Evolutionary conservation across 2,888 invertebrate genomes (phyloP).

Genomic region (Calliopum simillimum): DNA sequence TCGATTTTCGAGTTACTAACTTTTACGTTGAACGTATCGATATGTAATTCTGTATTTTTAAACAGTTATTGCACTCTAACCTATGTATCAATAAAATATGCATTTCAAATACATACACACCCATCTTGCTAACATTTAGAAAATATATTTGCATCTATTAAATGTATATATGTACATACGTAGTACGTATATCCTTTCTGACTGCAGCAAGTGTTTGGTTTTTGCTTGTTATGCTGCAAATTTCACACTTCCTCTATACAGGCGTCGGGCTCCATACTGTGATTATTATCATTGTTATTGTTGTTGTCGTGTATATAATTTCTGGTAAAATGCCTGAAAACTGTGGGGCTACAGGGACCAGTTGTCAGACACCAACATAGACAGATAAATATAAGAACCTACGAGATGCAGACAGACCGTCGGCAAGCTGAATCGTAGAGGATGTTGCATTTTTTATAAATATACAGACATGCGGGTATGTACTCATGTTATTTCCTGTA

Average conservation of each 20-base stretch:
- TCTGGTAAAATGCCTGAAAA: background rate
- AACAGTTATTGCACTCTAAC: too few species aligned
- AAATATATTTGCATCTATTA: background rate
- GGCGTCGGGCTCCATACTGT: slow-evolving; percentile 2
- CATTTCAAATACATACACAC: background rate
- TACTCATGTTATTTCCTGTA: too few species aligned
- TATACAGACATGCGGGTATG: too few species aligned
- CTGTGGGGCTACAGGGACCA: slow-evolving; percentile 2
- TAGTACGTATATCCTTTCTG: background rate
- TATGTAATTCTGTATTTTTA: too few species aligned
- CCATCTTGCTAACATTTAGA: background rate
- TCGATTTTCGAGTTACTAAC: too few species aligned
- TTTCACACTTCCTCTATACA: slow-evolving; percentile 13
- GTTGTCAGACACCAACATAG: background rate
- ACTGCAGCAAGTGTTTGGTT: background rate
- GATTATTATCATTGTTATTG: background rate
- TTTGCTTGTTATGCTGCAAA: slow-evolving; percentile 4
- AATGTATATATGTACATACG: too few species aligned
- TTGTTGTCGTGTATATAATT: slow-evolving; percentile 8
- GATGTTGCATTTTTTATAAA: too few species aligned
- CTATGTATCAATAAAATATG: too few species aligned
- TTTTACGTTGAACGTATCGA: too few species aligned
- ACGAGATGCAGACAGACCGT: slow-evolving; percentile 1
- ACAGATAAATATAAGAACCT: background rate
- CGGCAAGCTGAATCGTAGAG: background rate